Evolutionary conservation across 2,113 vertebrate genomes (phyloP).

Genomic region (Nyctibius bracteatus): DNA sequence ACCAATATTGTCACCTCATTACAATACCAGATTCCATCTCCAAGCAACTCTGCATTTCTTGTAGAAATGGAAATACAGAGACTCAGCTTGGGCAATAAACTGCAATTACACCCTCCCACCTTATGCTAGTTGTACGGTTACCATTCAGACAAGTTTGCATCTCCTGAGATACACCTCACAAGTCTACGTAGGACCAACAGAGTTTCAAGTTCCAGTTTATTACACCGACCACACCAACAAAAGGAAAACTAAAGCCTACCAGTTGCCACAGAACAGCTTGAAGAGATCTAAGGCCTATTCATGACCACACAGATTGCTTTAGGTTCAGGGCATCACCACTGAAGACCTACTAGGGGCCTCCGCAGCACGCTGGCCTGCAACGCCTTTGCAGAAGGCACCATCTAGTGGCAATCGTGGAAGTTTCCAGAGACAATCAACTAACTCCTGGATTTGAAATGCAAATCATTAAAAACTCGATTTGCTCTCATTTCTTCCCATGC

Average conservation of each 20-base stretch:
- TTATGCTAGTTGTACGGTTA: rapidly evolving
- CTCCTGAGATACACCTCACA: rapidly evolving
- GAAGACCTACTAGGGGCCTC: rapidly evolving
- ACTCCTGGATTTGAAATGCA: not conserved
- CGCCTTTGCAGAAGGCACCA: slow-evolving; percentile 28
- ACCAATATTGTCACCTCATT: not conserved
- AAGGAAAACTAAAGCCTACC: not conserved
- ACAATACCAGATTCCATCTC: not conserved
- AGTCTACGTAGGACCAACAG: not conserved
- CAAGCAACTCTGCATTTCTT: not conserved
- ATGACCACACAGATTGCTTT: not conserved
- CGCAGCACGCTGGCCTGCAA: not conserved
- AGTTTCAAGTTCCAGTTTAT: not conserved
- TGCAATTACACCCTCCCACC: not conserved
- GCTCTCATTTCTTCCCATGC: not conserved
- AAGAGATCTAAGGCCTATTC: not conserved
- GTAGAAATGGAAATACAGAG: not conserved
- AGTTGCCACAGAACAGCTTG: not conserved
- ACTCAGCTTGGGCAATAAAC: not conserved
- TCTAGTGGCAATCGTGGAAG: not conserved
- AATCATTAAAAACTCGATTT: not conserved
- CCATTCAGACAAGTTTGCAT: not conserved
- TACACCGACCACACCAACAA: not conserved
- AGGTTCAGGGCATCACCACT: not conserved
- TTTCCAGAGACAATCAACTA: not conserved